phyloP scores from a whole-genome alignment of 2,888 invertebrate genomes.

The Helobdella robusta region DNA sequence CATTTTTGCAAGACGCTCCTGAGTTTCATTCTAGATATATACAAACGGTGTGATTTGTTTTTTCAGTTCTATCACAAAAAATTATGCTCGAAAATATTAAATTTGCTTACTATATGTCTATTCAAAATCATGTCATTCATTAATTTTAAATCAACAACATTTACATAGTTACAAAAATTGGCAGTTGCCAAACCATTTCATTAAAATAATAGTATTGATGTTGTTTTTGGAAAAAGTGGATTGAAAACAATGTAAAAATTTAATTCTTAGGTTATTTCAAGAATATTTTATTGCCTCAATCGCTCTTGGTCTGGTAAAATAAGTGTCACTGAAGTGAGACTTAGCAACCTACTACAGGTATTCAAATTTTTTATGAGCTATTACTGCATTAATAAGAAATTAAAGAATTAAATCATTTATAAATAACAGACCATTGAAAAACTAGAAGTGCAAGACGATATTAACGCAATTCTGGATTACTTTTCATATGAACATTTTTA shows the following conservation, averaged over 20 bases:
- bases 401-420: conserved; percentile 1
- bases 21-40: conserved; percentile 34
- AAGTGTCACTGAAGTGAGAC: conserved; percentile 73
- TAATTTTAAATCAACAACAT: not conserved
- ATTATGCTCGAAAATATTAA: not conserved
- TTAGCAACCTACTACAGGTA: conserved; percentile 69
- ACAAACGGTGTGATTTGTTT: conserved; percentile 29
- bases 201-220: too few relatives aligned
- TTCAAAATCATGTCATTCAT: not conserved
- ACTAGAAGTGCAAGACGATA: conserved; percentile 89
- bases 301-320: conserved; percentile 92
- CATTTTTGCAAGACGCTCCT: conserved; percentile 30
- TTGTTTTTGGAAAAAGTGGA: too few relatives aligned
- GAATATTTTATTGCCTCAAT: conserved; percentile 93
- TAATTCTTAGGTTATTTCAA: conserved; percentile 65
- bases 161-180: too few relatives aligned
- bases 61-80: not conserved
- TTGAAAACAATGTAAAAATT: not conserved
- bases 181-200: too few relatives aligned
- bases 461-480: conserved; percentile 69
- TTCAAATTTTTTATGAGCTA: conserved; percentile 8
- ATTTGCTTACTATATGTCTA: conserved; percentile 12
- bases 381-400: not conserved
- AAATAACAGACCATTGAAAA: conserved; percentile 59
- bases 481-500: conserved; percentile 99